Conservation (phyloP, 1,140 invertebrate species). For the Doryteuthis pealeii region DNA sequence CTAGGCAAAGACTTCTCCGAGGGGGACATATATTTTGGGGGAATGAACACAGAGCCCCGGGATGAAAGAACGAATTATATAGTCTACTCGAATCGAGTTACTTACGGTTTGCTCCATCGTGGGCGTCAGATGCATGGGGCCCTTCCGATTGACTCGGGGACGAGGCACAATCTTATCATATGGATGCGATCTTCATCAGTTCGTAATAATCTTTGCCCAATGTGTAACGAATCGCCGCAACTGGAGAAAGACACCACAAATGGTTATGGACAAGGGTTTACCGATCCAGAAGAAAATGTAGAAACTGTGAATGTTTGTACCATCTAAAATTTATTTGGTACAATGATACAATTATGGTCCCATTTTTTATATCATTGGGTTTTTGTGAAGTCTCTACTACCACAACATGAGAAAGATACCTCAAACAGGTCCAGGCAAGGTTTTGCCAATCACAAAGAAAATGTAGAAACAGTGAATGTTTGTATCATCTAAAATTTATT, state of each 20-base stretch:
- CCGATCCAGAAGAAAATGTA: constrained; percentile 16
- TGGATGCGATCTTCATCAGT: constrained; percentile 61
- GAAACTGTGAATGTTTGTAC: constrained; percentile 36
- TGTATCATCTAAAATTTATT: no score
- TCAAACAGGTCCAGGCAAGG: no score
- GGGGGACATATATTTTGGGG: constrained; percentile 59
- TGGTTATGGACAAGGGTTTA: constrained; percentile 60
- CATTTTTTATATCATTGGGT: no score
- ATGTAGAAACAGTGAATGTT: no score
- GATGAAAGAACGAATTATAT: constrained; percentile 20
- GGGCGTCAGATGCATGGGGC: constrained; percentile 61
- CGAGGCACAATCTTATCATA: constrained; percentile 60
- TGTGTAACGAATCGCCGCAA: constrained; percentile 56
- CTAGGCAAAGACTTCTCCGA: constrained; percentile 53
- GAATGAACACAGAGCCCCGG: constrained; percentile 37
- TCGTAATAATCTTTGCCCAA: constrained; percentile 60
- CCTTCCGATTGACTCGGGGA: constrained; percentile 52
- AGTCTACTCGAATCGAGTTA: constrained; percentile 39
- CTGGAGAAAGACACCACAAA: constrained; percentile 32
- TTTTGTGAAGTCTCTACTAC: no score
- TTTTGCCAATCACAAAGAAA: no score
- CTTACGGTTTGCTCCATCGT: constrained; percentile 56
- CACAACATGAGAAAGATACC: no score
- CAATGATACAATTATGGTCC: no score
- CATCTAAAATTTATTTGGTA: constrained; percentile 14